A percentile compares a stretch with the other conserved stretches of the same genome.
Conservation (phyloP, 2,113 vertebrate species). For the Vulpes lagopus region DNA sequence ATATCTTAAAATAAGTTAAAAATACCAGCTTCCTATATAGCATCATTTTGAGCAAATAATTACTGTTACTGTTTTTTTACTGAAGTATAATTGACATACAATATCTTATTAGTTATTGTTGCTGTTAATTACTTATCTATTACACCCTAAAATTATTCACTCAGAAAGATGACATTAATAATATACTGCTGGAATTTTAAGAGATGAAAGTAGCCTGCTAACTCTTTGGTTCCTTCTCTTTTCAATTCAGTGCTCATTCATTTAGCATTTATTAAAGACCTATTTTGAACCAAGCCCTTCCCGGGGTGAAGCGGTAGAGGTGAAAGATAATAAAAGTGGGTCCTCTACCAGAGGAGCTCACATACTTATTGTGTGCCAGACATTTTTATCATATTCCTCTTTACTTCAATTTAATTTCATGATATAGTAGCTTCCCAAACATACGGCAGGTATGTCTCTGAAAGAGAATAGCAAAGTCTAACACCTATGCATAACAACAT, state of each 20-base stretch:
- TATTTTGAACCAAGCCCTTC: constrained; percentile 41
- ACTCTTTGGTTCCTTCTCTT: constrained; percentile 16
- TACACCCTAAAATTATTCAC: constrained; percentile 70
- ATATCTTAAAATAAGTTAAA: constrained; percentile 68
- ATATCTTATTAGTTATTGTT: constrained; percentile 59
- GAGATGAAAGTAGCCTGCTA: constrained; percentile 37
- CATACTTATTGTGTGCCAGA: neutral
- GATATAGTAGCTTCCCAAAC: neutral
- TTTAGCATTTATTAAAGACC: constrained; percentile 55
- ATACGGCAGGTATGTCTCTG: neutral
- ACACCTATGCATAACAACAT: neutral
- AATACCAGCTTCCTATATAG: constrained; percentile 60
- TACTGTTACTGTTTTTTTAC: constrained; percentile 40
- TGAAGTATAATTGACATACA: neutral
- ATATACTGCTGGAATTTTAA: constrained; percentile 50
- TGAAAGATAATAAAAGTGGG: neutral
- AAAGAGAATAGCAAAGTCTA: neutral
- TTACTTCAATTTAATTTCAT: neutral
- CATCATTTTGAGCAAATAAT: constrained; percentile 67
- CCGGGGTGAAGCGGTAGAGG: neutral
- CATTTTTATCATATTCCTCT: neutral
- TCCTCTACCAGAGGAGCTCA: neutral
- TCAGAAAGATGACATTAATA: constrained; percentile 77
- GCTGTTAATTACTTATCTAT: constrained; percentile 74
- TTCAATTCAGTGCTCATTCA: constrained; percentile 51